A percentile compares a stretch with the other conserved stretches of the same genome.
Conservation (phyloP, 1,140 invertebrate genomes). For the Bombus confusus region DNA sequence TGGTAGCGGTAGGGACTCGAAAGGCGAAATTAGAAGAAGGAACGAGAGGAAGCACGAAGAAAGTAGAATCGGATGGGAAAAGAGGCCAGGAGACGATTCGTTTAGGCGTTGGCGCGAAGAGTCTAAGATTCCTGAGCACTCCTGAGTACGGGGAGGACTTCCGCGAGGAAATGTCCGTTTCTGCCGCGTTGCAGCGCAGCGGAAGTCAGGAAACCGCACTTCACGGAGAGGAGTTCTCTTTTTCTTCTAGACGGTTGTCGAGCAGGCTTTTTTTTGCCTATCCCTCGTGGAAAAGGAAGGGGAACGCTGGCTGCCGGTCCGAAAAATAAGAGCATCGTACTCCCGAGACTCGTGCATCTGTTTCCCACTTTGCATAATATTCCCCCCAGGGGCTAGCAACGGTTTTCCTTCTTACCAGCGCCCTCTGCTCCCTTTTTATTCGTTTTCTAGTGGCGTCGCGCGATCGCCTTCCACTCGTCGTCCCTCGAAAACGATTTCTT, state of each 20-base stretch:
- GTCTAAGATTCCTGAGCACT: slow-evolving; percentile 28
- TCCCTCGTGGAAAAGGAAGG: neutral
- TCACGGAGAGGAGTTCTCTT: neutral
- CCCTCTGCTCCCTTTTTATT: slow-evolving; percentile 32
- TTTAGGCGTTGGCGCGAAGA: slow-evolving; percentile 48
- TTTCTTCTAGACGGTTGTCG: neutral
- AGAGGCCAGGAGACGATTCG: neutral
- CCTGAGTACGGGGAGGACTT: neutral
- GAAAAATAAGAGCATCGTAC: slow-evolving; percentile 63
- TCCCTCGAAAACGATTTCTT: slow-evolving; percentile 17
- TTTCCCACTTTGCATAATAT: slow-evolving; percentile 71
- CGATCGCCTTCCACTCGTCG: neutral
- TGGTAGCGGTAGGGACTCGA: neutral
- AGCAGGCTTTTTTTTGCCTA: neutral
- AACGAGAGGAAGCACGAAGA: neutral
- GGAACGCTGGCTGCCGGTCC: slow-evolving; percentile 30
- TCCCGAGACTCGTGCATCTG: slow-evolving; percentile 67
- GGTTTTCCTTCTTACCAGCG: slow-evolving; percentile 40
- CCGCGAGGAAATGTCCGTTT: slow-evolving; percentile 23
- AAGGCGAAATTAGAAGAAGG: neutral
- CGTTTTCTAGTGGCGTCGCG: neutral
- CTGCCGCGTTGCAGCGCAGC: slow-evolving; percentile 21
- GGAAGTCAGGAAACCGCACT: slow-evolving; percentile 32
- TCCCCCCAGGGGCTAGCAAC: slow-evolving; percentile 48
- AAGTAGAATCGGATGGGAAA: neutral